phyloP scores from a whole-genome alignment of 2,888 invertebrate species.

The Ganaspis brasiliensis region DNA sequence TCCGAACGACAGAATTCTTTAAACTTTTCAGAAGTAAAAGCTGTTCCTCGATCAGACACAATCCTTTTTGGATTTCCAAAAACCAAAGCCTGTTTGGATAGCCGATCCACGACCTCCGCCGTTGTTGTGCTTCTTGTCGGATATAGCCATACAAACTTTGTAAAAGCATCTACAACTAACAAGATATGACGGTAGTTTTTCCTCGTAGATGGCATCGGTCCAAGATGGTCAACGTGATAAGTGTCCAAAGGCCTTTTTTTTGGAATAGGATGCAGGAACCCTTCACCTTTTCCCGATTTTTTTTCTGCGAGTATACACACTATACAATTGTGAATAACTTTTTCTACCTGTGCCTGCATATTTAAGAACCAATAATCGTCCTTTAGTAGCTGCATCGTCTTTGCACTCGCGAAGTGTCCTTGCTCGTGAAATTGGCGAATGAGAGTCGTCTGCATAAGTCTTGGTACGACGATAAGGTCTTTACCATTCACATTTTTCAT shows the following conservation, averaged over 20 bases:
- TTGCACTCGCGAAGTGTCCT: not conserved
- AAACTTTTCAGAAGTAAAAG: not conserved
- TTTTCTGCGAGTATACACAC: conserved; percentile 34
- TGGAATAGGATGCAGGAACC: too few species aligned
- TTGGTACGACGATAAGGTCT: not conserved
- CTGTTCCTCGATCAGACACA: not conserved
- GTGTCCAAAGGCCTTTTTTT: conserved; percentile 3
- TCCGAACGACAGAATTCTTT: too few species aligned
- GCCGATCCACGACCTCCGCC: not conserved
- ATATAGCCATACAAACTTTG: conserved; percentile 5
- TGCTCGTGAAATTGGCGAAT: not conserved
- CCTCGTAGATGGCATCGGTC: conserved; percentile 47
- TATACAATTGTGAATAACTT: not conserved
- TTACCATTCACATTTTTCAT: not conserved
- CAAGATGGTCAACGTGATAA: conserved; percentile 47
- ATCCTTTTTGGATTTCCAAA: not conserved
- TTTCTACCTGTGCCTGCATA: not conserved
- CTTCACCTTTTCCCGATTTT: conserved; percentile 10
- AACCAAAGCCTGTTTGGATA: not conserved
- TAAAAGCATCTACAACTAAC: conserved; percentile 44
- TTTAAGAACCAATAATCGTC: not conserved
- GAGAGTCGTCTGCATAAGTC: not conserved
- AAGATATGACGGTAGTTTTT: conserved; percentile 46
- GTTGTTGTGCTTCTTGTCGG: not conserved
- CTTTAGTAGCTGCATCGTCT: not conserved